phyloP scores from a whole-genome alignment of 2,888 invertebrate species.

The Ochropacha duplaris region DNA sequence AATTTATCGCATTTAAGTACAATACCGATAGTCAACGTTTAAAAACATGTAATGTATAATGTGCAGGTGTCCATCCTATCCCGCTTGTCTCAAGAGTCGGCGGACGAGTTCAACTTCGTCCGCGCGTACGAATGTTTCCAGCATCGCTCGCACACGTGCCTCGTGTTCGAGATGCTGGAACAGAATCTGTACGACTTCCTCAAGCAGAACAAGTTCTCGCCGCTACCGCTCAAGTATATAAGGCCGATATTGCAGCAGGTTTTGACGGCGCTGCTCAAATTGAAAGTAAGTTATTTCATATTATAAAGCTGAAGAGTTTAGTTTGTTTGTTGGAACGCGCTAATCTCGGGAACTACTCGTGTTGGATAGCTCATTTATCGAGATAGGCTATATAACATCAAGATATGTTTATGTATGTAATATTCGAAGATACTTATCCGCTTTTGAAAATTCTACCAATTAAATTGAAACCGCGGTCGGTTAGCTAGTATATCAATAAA shows the following conservation, averaged over 20 bases:
- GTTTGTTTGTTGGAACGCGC: no score
- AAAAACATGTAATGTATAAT: conserved; percentile 13
- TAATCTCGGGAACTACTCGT: no score
- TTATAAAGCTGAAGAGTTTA: no score
- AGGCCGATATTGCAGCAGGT: conserved; percentile 99
- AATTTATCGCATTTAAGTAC: no score
- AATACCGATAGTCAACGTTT: no score
- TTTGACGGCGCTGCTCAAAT: conserved; percentile 91
- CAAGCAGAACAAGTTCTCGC: conserved; percentile 99
- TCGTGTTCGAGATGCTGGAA: conserved; percentile 99
- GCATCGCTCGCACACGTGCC: conserved; percentile 99
- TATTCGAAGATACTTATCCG: no score
- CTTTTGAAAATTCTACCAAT: no score
- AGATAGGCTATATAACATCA: no score
- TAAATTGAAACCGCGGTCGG: no score
- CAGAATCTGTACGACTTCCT: conserved; percentile 99
- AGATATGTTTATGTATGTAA: no score
- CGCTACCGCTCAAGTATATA: conserved; percentile 98
- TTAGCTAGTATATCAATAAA: no score
- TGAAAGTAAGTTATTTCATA: conserved; percentile 92
- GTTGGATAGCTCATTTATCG: no score
- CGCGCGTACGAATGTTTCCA: conserved; percentile 99
- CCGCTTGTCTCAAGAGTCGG: conserved; percentile 97
- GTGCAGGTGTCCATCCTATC: conserved; percentile 93
- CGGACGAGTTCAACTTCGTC: conserved; percentile 99